Evolutionary conservation across 2,797 vertebrate species (phyloP), one percentile per base, ranked within the genome.

Genomic region (Yasuhikotakia modesta): DNA sequence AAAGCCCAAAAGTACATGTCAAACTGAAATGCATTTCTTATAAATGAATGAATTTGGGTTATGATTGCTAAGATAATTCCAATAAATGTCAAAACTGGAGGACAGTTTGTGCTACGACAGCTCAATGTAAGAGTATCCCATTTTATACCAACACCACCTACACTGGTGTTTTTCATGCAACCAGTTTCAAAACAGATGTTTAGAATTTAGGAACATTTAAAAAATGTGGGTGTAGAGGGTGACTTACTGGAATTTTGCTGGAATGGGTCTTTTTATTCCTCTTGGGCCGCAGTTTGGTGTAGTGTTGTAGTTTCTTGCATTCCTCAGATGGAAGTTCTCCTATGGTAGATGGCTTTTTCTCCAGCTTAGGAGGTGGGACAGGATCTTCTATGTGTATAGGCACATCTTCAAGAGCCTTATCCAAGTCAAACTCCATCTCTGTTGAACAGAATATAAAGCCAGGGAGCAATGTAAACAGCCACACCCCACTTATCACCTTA

Each of bases 391-490:
- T 79, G 70, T 98, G 96, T 82, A 96, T 88, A 0, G 96, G 97
- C 73, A 99, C 94, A 64, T 97, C 95, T 89, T 97, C 96, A 84
- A 99, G 90, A 4, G 97, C 97, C 87, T 96, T 99, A 89, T 99
- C 97, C 75, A 98, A 90, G 88, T 99, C 97, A 93, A 99, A 99
- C 88, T 98, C 97, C 97, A 98, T 99, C 86, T 98, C 97, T 98
- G 86, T 84, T 87, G 85, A 76, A 71, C 55, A 80, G 24, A 16
- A 67, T 8, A 35, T 21, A 57, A 43, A 70, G 30, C 45, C 74
- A 73, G 75, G 1, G 12, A 21, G 58, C 1, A 19, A 39, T 63
- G 30, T 32, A 17, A 32, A 61, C 58, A 61, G 14, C 27, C 55
- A n/a, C 27, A 27, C 1, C 27, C 16, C 7, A 60, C 16, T 60